These are phyloP conservation scores for Pogoniulus pusillus DNA, from an alignment of 2,797 vertebrate genomes.

Conservation along the genomic window DNA sequence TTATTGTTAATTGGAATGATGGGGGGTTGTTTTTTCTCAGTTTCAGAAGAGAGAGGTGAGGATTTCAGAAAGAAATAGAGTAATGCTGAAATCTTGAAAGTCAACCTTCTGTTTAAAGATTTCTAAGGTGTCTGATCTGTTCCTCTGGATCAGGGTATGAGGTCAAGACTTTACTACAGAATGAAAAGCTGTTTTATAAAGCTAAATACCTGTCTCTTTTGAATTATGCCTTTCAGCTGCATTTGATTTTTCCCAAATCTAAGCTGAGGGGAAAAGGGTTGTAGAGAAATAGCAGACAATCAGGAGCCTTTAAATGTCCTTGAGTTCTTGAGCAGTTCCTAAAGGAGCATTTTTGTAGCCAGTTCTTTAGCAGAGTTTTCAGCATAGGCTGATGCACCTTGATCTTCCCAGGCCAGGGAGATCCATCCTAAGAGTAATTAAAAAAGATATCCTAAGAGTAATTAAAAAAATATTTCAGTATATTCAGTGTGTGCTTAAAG, in stretches of 20 bases:
- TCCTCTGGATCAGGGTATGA: not conserved
- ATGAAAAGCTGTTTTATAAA: not conserved
- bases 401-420: not conserved
- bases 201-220: not conserved
- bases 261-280: not conserved
- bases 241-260: not conserved
- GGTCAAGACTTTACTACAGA: not conserved
- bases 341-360: not conserved
- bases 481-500: not conserved
- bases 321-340: not conserved
- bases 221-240: not conserved
- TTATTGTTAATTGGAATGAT: not conserved
- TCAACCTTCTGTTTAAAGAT: not conserved
- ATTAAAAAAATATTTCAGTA: not conserved
- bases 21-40: not conserved
- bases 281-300: not conserved
- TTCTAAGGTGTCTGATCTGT: not conserved
- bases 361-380: not conserved
- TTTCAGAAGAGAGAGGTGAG: not conserved
- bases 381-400: not conserved
- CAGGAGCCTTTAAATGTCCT: not conserved
- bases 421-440: not conserved
- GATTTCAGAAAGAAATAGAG: not conserved
- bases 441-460: not conserved
- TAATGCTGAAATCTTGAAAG: not conserved